A percentile compares a stretch with the other conserved stretches of the same genome.
phyloP scores from a whole-genome alignment of 2,888 invertebrate species.

The Diaperis boleti region DNA sequence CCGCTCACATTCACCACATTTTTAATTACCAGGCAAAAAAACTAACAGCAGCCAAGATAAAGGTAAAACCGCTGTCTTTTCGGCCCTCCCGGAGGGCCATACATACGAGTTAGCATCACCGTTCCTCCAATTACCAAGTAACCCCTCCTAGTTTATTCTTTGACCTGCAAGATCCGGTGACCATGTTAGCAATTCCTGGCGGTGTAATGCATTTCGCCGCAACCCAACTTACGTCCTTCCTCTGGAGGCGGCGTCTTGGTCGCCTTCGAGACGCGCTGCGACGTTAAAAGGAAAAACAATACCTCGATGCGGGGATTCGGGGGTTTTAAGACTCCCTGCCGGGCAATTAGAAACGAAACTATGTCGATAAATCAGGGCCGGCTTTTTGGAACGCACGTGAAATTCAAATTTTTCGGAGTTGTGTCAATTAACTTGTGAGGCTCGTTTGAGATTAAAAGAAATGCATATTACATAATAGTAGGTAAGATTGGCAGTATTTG shows the following conservation, averaged over 20 bases:
- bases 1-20: too few species aligned
- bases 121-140: slow-evolving; percentile 58
- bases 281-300: background rate
- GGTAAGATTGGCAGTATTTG: too few species aligned
- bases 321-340: slow-evolving; percentile 48
- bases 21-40: background rate
- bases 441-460: too few species aligned
- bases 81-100: slow-evolving; percentile 50
- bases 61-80: background rate
- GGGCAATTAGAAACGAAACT: slow-evolving; percentile 55
- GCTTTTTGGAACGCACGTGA: too few species aligned
- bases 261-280: background rate
- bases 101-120: slow-evolving; percentile 58
- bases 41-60: background rate
- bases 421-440: too few species aligned
- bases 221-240: slow-evolving; percentile 58
- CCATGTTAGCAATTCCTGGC: slow-evolving; percentile 63
- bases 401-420: too few species aligned
- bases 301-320: background rate
- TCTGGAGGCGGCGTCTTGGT: slow-evolving; percentile 50
- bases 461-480: too few species aligned
- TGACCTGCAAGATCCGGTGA: slow-evolving; percentile 63
- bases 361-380: too few species aligned
- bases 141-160: slow-evolving; percentile 62
- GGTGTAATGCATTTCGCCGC: slow-evolving; percentile 65